phyloP scores from a whole-genome alignment of 2,888 invertebrate species.

The Phengaris arion region DNA sequence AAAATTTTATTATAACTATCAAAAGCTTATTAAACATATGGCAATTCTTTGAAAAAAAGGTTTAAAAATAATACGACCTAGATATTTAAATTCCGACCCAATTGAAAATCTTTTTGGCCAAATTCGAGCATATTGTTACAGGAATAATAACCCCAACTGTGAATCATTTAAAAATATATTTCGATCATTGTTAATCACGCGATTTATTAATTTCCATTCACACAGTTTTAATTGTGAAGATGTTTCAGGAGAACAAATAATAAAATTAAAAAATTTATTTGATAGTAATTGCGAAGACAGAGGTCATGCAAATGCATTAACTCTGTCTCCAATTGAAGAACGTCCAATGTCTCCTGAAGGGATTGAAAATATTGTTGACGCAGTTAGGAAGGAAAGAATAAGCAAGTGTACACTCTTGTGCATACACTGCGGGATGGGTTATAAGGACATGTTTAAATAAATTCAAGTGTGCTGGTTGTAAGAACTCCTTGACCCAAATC shows the following conservation, averaged over 20 bases:
- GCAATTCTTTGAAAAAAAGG: neutral
- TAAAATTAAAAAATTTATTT: neutral
- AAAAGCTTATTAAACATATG: neutral
- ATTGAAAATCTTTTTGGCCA: neutral
- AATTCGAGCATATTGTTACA: neutral
- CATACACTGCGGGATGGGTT: conserved; percentile 7
- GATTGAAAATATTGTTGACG: neutral
- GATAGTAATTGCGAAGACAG: neutral
- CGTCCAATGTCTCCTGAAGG: neutral
- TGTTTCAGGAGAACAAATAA: neutral
- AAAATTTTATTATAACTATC: neutral
- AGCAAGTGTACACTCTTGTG: conserved; percentile 7
- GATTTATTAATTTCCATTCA: neutral
- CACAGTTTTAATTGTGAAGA: neutral
- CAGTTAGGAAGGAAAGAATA: neutral
- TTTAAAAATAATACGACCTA: neutral
- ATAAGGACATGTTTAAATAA: neutral
- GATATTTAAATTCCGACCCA: neutral
- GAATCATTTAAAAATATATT: neutral
- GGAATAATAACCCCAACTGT: neutral
- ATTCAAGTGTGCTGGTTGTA: neutral
- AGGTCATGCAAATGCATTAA: neutral
- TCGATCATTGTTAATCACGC: neutral
- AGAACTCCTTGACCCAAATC: neutral
- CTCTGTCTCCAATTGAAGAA: neutral